Conservation (phyloP, 2,888 invertebrate genomes). For the Chromoteleia sp. region DNA sequence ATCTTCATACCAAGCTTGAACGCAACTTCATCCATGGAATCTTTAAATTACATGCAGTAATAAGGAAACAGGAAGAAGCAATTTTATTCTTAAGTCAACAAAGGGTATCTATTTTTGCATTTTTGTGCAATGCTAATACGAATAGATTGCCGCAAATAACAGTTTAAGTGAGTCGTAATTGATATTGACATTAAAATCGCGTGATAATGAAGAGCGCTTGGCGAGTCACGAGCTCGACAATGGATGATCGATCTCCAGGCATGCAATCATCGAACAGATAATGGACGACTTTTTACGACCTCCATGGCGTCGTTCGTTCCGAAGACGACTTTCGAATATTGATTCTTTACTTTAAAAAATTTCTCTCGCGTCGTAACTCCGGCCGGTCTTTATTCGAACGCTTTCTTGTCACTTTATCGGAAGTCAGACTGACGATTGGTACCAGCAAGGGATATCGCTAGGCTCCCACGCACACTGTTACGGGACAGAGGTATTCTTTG, state of each 20-base stretch:
- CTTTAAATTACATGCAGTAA: slow-evolving; percentile 72
- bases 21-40: slow-evolving; percentile 77
- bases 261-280: slow-evolving; percentile 31
- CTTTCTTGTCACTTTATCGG: slow-evolving; percentile 67
- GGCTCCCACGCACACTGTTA: slow-evolving; percentile 57
- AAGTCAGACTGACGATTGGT: slow-evolving; percentile 69
- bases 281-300: slow-evolving; percentile 26
- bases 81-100: neutral
- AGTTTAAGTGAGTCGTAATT: slow-evolving; percentile 38
- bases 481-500: slow-evolving; percentile 46
- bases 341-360: slow-evolving; percentile 27
- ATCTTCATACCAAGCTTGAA: slow-evolving; percentile 79
- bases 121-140: slow-evolving; percentile 17
- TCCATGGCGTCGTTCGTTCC: neutral
- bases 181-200: slow-evolving; percentile 58
- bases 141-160: slow-evolving; percentile 27
- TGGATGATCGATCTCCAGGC: slow-evolving; percentile 16
- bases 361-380: slow-evolving; percentile 10
- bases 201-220: slow-evolving; percentile 50
- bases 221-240: slow-evolving; percentile 23
- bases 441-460: slow-evolving; percentile 74
- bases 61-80: neutral
- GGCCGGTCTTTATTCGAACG: slow-evolving; percentile 31
- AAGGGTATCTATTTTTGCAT: slow-evolving; percentile 9
- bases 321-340: slow-evolving; percentile 18